A percentile compares a stretch with the other conserved stretches of the same genome.
Evolutionary conservation across 2,888 invertebrate genomes (phyloP).

Genomic region (Dicyrtoma fusca): DNA sequence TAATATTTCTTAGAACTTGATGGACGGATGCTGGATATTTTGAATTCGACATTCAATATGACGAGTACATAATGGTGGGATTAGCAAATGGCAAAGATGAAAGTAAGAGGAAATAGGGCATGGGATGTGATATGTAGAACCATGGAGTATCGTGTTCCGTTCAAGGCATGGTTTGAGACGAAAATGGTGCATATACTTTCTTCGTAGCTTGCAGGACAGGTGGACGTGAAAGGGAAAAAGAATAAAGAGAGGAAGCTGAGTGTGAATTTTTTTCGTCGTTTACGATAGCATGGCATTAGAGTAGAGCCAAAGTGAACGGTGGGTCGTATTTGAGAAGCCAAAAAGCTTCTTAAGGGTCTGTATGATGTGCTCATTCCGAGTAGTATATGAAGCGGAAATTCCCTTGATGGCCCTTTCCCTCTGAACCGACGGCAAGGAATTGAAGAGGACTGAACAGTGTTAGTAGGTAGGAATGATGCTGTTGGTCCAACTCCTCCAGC

Average conservation of each 20-base stretch:
- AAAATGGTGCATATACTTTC: background rate
- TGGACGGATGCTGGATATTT: too few relatives aligned
- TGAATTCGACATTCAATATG: too few relatives aligned
- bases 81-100: too few relatives aligned
- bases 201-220: background rate
- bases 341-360: constrained; percentile 40
- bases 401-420: constrained; percentile 46
- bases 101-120: too few relatives aligned
- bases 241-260: background rate
- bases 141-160: background rate
- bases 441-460: too few relatives aligned
- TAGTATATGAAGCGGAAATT: constrained; percentile 47
- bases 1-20: too few relatives aligned
- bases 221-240: constrained; percentile 1
- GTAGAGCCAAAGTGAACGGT: background rate
- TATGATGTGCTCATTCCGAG: constrained; percentile 43
- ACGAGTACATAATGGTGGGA: too few relatives aligned
- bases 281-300: constrained; percentile 14
- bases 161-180: background rate
- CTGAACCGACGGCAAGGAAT: constrained; percentile 4
- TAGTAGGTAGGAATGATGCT: too few relatives aligned
- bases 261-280: constrained; percentile 7
- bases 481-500: too few relatives aligned
- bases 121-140: too few relatives aligned
- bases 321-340: constrained; percentile 36